Conservation (phyloP, 1,140 invertebrate species). For the Contarinia nasturtii region DNA sequence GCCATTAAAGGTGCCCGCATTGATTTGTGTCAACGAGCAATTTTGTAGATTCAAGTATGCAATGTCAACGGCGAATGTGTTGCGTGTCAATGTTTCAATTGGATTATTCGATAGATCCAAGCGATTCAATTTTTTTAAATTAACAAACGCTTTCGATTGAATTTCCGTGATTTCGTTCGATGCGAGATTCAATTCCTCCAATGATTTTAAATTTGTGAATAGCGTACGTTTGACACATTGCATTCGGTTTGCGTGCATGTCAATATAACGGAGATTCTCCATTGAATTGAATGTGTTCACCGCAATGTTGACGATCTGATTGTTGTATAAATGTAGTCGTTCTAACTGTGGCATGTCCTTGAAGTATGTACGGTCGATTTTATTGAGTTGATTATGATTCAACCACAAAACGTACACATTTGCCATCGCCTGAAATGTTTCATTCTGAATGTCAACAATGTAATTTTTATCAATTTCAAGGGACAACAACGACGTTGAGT, state of each 20-base stretch:
- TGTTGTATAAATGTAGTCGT: conserved; percentile 64
- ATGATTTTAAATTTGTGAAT: conserved; percentile 35
- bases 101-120: conserved; percentile 46
- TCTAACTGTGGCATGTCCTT: conserved; percentile 52
- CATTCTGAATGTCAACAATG: conserved; percentile 53
- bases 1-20: conserved; percentile 39
- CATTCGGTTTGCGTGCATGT: conserved; percentile 56
- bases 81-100: conserved; percentile 23
- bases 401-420: conserved; percentile 74
- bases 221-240: conserved; percentile 40
- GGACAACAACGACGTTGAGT: conserved; percentile 52
- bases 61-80: conserved; percentile 11
- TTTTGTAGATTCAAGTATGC: conserved; percentile 32
- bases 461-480: conserved; percentile 73
- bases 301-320: conserved; percentile 60
- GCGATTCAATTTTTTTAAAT: conserved; percentile 35
- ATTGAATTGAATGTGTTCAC: conserved; percentile 57
- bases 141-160: conserved; percentile 37
- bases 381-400: conserved; percentile 58
- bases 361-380: conserved; percentile 50
- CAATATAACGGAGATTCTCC: conserved; percentile 53
- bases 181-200: conserved; percentile 46
- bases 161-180: conserved; percentile 40
- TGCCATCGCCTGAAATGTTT: conserved; percentile 55
- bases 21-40: conserved; percentile 31